These are phyloP conservation scores for Malthinus flaveolus DNA, from an alignment of 2,888 invertebrate species.

Conservation along the genomic window DNA sequence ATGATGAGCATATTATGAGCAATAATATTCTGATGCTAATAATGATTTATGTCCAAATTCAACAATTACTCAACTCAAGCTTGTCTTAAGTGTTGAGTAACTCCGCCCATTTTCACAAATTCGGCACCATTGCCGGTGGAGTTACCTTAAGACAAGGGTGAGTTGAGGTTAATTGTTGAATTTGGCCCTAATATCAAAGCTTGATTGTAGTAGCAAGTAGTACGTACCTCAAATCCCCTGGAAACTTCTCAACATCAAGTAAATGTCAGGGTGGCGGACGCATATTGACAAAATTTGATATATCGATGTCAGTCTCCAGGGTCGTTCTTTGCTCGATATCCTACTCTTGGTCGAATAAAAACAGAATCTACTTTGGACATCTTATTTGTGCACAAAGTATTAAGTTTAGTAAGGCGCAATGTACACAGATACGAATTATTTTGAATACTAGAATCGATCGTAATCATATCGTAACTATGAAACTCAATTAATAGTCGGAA, in stretches of 20 bases:
- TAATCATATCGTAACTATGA: constrained; percentile 22
- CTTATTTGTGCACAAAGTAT: constrained; percentile 50
- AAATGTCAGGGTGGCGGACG: constrained; percentile 35
- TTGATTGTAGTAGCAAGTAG: not conserved
- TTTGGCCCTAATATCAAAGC: no score
- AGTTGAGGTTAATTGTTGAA: no score
- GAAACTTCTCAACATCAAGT: constrained; percentile 35
- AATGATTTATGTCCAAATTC: no score
- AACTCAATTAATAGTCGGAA: constrained; percentile 1
- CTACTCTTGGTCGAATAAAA: constrained; percentile 49
- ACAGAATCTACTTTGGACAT: constrained; percentile 44
- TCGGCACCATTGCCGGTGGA: no score
- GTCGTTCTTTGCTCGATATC: constrained; percentile 55
- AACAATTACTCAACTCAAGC: no score
- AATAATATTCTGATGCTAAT: no score
- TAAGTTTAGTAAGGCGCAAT: constrained; percentile 39
- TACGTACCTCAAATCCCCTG: constrained; percentile 26
- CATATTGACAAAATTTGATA: constrained; percentile 41
- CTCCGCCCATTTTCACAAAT: no score
- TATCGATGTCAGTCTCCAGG: constrained; percentile 64
- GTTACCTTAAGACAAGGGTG: no score
- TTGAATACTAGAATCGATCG: constrained; percentile 21
- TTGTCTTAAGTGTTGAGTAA: no score
- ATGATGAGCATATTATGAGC: no score
- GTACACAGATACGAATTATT: constrained; percentile 18